Evolutionary conservation across 2,888 invertebrate species (phyloP).

Genomic region (Shargacucullia verbasci): DNA sequence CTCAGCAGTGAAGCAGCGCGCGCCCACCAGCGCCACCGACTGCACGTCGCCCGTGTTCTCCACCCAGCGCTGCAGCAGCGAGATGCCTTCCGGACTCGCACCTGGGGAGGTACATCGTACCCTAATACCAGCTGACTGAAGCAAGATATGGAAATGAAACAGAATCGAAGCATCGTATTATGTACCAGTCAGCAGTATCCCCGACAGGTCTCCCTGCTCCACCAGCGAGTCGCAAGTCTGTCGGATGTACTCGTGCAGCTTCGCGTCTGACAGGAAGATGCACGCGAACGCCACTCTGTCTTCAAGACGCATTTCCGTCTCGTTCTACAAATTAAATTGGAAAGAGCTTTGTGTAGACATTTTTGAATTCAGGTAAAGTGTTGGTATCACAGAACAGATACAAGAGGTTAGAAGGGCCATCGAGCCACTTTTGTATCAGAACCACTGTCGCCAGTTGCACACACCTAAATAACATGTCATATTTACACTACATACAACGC

Average conservation of each 20-base stretch:
- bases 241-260: constrained; percentile 94
- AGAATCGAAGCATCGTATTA: too few species aligned
- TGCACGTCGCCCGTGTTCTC: constrained; percentile 97
- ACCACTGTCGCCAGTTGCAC: too few species aligned
- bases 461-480: too few species aligned
- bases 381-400: too few species aligned
- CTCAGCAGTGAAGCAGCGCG: constrained; percentile 93
- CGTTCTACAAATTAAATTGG: constrained; percentile 88
- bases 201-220: constrained; percentile 94
- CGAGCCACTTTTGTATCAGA: too few species aligned
- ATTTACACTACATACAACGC: too few species aligned
- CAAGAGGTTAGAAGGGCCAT: too few species aligned
- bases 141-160: too few species aligned
- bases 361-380: too few species aligned
- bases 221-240: constrained; percentile 91
- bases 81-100: constrained; percentile 92
- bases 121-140: neutral
- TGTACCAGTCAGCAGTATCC: constrained; percentile 94
- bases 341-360: too few species aligned
- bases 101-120: constrained; percentile 78
- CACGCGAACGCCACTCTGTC: constrained; percentile 98
- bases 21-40: constrained; percentile 94
- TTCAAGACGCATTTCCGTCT: constrained; percentile 94
- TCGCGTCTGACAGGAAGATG: constrained; percentile 94
- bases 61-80: constrained; percentile 95